A percentile compares a stretch with the other conserved stretches of the same genome.
Evolutionary conservation across 1,140 invertebrate genomes (phyloP).

Genomic region (Steinernema feltiae): DNA sequence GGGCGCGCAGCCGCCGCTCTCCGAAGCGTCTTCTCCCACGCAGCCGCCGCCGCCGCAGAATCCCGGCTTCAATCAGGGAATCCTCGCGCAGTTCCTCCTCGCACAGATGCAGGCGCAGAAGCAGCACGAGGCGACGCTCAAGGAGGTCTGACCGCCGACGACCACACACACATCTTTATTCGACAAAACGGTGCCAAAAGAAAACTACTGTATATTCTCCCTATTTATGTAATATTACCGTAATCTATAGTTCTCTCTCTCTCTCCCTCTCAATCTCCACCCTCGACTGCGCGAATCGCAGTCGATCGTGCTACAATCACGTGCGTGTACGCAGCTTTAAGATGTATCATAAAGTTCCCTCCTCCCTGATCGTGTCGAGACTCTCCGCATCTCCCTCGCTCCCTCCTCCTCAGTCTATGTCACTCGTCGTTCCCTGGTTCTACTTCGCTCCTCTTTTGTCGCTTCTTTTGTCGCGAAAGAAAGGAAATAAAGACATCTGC

Average conservation of each 20-base stretch:
- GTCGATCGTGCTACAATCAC: not conserved
- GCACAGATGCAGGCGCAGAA: not conserved
- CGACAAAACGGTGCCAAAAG: constrained; percentile 7
- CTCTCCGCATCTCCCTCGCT: not conserved
- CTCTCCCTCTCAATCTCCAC: not conserved
- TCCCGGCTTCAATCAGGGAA: not conserved
- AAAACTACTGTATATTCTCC: not conserved
- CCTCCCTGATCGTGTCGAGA: not conserved
- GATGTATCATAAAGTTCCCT: constrained; percentile 2
- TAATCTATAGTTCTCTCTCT: not conserved
- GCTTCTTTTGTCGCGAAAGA: not conserved
- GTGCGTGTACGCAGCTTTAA: constrained; percentile 4
- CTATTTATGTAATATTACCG: not conserved
- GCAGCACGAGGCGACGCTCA: not conserved
- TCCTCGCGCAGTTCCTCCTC: not conserved
- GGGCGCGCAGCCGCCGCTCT: not conserved
- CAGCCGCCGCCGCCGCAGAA: not conserved
- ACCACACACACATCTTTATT: not conserved
- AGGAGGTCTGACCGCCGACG: not conserved
- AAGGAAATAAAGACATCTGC: constrained; percentile 15
- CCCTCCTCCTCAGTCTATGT: not conserved
- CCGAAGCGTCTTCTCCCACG: not conserved
- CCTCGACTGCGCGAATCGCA: not conserved
- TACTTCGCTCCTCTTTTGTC: not conserved
- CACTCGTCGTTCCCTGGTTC: constrained; percentile 9